Evolutionary conservation across 2,113 vertebrate genomes (phyloP).

Genomic region (Plecturocebus donacophilus): DNA sequence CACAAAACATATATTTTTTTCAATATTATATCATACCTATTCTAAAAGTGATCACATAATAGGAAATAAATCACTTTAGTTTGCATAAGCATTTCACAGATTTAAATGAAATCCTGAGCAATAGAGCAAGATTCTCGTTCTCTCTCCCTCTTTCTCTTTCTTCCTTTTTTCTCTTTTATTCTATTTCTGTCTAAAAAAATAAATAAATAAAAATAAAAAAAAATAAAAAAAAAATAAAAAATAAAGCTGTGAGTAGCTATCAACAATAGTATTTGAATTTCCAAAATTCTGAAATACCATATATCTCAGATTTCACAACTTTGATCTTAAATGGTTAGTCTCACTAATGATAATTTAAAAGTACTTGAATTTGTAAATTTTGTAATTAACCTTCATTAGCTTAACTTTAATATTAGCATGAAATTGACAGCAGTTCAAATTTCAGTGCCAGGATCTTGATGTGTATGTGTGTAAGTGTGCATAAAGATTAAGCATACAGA

Average conservation of each 20-base stretch:
- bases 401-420: conserved; percentile 1
- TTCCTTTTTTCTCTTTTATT: too few species aligned
- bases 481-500: background rate
- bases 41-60: too few species aligned
- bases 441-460: background rate
- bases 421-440: conserved; percentile 41
- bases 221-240: background rate
- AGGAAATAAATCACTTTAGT: too few species aligned
- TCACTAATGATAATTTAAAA: conserved; percentile 23
- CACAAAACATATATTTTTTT: too few species aligned
- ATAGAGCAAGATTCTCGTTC: too few species aligned
- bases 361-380: conserved; percentile 31
- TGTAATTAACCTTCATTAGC: background rate
- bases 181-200: too few species aligned
- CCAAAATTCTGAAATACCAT: conserved; percentile 15
- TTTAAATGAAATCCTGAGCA: too few species aligned
- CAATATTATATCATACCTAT: too few species aligned
- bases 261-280: conserved; percentile 22
- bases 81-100: too few species aligned
- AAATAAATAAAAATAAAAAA: too few species aligned
- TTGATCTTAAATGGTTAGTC: background rate
- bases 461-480: background rate
- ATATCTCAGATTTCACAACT: conserved; percentile 12
- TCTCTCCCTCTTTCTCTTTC: too few species aligned
- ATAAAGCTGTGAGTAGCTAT: background rate